These are phyloP conservation scores for Amyelois transitella DNA, from an alignment of 1,140 invertebrate genomes.

Conservation along the genomic window DNA sequence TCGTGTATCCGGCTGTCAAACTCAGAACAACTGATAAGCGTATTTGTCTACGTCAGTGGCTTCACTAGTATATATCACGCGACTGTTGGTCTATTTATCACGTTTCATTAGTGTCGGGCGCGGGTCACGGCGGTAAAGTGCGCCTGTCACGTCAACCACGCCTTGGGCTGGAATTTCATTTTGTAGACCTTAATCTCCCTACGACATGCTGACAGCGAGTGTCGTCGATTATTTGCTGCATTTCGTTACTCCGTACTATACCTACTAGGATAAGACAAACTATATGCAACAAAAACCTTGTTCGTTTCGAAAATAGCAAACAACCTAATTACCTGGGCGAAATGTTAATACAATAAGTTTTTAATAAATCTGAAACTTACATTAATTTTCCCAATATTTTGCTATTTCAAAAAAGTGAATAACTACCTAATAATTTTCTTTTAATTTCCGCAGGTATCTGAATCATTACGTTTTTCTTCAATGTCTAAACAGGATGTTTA, in stretches of 20 bases:
- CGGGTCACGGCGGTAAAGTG: background rate
- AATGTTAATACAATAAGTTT: no score
- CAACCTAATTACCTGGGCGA: no score
- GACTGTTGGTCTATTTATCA: background rate
- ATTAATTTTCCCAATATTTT: no score
- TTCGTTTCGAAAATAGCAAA: no score
- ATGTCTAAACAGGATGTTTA: no score
- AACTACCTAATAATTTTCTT: no score
- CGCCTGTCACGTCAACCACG: background rate
- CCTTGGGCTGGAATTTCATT: constrained; percentile 7
- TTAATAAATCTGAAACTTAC: no score
- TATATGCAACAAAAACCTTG: no score
- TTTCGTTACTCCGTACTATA: background rate
- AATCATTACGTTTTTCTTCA: no score
- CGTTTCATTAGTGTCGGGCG: background rate
- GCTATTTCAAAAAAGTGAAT: no score
- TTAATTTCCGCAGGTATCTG: no score
- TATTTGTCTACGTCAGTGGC: background rate
- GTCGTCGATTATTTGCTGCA: background rate
- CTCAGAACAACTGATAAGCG: background rate
- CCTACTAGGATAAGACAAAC: background rate
- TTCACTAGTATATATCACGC: background rate
- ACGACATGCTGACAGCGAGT: background rate
- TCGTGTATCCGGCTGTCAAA: no score
- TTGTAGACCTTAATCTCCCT: constrained; percentile 9